phyloP scores from a whole-genome alignment of 2,113 vertebrate species.

The Nycticebus coucang region DNA sequence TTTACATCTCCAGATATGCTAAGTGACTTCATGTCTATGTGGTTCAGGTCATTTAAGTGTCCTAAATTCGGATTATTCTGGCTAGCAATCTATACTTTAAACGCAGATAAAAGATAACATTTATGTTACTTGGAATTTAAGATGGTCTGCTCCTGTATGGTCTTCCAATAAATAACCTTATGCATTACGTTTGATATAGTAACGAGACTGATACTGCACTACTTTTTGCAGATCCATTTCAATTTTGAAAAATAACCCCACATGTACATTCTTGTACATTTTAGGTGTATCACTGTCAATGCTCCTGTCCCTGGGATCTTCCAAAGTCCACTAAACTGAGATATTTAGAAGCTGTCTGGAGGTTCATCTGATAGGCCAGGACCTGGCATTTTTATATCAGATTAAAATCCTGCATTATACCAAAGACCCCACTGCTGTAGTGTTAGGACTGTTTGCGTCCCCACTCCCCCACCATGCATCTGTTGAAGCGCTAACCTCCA shows the following conservation, averaged over 20 bases:
- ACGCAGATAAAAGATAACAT: conserved; percentile 20
- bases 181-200: neutral
- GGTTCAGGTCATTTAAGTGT: neutral
- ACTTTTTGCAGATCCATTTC: conserved; percentile 24
- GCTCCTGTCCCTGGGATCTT: neutral
- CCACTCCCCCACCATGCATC: too few species aligned
- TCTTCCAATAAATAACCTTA: neutral
- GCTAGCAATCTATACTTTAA: neutral
- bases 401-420: neutral
- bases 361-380: neutral
- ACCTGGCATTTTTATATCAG: neutral
- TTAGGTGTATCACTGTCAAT: neutral
- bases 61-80: conserved; percentile 40
- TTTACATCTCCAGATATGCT: neutral
- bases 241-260: neutral
- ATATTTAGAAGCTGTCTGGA: conserved; percentile 1
- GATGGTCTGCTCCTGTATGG: neutral
- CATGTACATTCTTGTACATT: neutral
- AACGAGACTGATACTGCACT: neutral
- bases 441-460: neutral
- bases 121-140: conserved; percentile 26
- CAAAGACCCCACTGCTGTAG: neutral
- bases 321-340: neutral
- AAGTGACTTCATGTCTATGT: neutral
- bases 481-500: too few species aligned